Percentiles rank a stretch among this genome's conserved stretches.
phyloP scores from a whole-genome alignment of 2,797 vertebrate species.

The Coilia nasus region DNA sequence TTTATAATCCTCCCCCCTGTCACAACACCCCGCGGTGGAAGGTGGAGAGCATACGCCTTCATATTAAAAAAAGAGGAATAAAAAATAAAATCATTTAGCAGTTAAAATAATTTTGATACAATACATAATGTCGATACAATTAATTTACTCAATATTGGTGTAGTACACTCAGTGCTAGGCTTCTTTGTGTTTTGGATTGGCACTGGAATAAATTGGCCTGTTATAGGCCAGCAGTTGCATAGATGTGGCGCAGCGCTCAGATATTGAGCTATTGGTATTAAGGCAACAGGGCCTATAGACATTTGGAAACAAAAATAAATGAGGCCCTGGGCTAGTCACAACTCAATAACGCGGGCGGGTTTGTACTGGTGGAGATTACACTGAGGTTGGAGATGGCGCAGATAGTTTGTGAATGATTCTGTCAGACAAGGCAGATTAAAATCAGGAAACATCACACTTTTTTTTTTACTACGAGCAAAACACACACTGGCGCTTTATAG shows the following conservation, averaged over 20 bases:
- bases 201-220: neutral
- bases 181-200: neutral
- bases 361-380: constrained; percentile 27
- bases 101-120: too few relatives aligned
- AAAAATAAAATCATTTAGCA: neutral
- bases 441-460: constrained; percentile 66
- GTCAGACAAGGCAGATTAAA: constrained; percentile 68
- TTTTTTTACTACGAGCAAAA: constrained; percentile 18
- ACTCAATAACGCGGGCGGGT: constrained; percentile 22
- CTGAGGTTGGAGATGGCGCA: constrained; percentile 56
- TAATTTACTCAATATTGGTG: neutral
- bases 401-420: constrained; percentile 66
- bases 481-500: constrained; percentile 47
- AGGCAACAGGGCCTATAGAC: neutral
- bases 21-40: constrained; percentile 42
- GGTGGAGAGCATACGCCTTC: neutral
- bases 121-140: neutral
- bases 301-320: constrained; percentile 18
- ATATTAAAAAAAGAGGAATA: constrained; percentile 30
- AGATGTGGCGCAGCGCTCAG: neutral
- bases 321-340: constrained; percentile 6
- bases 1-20: constrained; percentile 60
- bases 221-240: neutral
- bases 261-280: constrained; percentile 2
- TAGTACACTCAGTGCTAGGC: neutral